These are phyloP conservation scores for Bostrychus sinensis DNA, from an alignment of 2,113 vertebrate genomes.

Conservation along the genomic window DNA sequence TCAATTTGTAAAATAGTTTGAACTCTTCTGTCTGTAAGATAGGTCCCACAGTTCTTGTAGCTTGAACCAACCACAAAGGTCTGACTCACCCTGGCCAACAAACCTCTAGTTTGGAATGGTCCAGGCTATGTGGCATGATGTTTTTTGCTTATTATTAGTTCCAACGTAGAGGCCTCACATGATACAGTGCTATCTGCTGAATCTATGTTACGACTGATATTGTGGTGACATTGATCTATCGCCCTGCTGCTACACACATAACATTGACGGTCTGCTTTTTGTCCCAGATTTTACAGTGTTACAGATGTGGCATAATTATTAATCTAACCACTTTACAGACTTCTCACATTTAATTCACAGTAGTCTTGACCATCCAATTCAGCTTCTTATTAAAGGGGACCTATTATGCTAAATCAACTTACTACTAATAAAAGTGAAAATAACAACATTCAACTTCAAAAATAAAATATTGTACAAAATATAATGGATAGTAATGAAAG, in stretches of 20 bases:
- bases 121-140: conserved; percentile 6
- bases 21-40: conserved; percentile 64
- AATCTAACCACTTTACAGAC: neutral
- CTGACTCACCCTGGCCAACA: conserved; percentile 63
- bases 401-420: too few species aligned
- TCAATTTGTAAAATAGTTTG: conserved; percentile 12
- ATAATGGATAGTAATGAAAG: too few species aligned
- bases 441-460: too few species aligned
- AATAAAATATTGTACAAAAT: too few species aligned
- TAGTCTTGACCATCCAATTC: too few species aligned
- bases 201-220: conserved; percentile 14
- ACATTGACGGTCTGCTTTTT: conserved; percentile 48
- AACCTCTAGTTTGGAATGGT: conserved; percentile 37
- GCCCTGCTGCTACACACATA: conserved; percentile 35
- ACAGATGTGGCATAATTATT: conserved; percentile 11
- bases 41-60: conserved; percentile 63
- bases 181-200: conserved; percentile 20
- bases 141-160: conserved; percentile 11
- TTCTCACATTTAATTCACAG: conserved; percentile 13
- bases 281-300: conserved; percentile 40
- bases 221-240: conserved; percentile 43
- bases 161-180: conserved; percentile 17
- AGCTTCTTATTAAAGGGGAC: too few species aligned
- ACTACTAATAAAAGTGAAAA: too few species aligned
- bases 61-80: conserved; percentile 46